Percentiles rank a stretch among this genome's conserved stretches.
phyloP scores from a whole-genome alignment of 2,113 vertebrate species.

The Oreochromis niloticus region DNA sequence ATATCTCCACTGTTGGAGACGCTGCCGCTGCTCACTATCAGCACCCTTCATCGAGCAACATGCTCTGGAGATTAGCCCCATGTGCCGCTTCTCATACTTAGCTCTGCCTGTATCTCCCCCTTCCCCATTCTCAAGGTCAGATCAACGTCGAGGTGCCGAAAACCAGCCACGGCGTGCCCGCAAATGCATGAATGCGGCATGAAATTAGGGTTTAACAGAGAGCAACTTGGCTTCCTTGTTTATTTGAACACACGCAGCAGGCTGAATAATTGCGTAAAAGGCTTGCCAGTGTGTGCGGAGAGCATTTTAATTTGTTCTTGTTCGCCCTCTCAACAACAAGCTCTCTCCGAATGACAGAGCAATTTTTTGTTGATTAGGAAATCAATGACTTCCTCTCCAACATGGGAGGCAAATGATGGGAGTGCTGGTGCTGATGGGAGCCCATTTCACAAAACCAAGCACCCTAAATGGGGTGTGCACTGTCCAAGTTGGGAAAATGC shows the following conservation, averaged over 20 bases:
- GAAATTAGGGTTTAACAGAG: conserved; percentile 16
- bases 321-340: conserved; percentile 42
- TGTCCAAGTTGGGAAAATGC: conserved; percentile 30
- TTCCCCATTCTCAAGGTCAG: conserved; percentile 62
- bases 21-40: conserved; percentile 41
- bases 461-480: background rate
- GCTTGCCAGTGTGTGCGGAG: conserved; percentile 36
- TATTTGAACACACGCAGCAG: conserved; percentile 25
- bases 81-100: conserved; percentile 13
- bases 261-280: conserved; percentile 38
- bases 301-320: conserved; percentile 63
- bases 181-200: conserved; percentile 6
- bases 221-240: conserved; percentile 22
- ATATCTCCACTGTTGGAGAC: conserved; percentile 37
- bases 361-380: conserved; percentile 59
- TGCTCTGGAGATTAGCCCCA: conserved; percentile 52
- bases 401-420: conserved; percentile 29
- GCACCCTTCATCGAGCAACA: conserved; percentile 38
- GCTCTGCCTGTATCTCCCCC: conserved; percentile 13
- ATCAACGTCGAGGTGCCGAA: background rate
- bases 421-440: conserved; percentile 20
- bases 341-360: conserved; percentile 45
- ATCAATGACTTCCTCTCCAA: conserved; percentile 50
- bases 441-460: background rate
- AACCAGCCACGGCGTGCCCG: background rate